A percentile compares a stretch with the other conserved stretches of the same genome.
Conservation (phyloP, 2,797 vertebrate genomes). For the Sciurus vulgaris region DNA sequence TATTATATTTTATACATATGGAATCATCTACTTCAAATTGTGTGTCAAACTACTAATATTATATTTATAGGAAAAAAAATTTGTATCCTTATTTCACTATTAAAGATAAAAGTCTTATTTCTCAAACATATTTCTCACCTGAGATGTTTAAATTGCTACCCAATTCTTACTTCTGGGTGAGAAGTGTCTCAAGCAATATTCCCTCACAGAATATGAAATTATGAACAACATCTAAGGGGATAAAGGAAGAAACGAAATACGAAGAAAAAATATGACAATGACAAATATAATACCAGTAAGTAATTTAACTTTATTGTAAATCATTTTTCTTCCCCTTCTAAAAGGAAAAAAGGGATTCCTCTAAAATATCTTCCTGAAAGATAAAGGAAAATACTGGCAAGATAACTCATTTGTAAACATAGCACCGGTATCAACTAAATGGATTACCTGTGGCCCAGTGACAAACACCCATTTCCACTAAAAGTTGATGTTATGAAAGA, state of each 20-base stretch:
- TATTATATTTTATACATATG: constrained; percentile 36
- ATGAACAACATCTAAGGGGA: constrained; percentile 64
- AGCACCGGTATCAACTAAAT: constrained; percentile 16
- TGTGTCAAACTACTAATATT: constrained; percentile 22
- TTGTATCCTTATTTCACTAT: constrained; percentile 33
- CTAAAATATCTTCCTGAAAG: constrained; percentile 69
- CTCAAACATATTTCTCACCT: constrained; percentile 70
- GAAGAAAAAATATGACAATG: constrained; percentile 79
- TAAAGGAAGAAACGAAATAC: constrained; percentile 74
- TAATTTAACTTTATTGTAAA: constrained; percentile 81
- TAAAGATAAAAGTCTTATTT: not conserved
- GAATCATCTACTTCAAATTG: constrained; percentile 47
- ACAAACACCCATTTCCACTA: constrained; percentile 48
- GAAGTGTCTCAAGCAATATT: constrained; percentile 62
- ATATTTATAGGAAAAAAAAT: constrained; percentile 23
- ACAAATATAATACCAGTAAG: constrained; percentile 79
- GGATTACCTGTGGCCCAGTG: constrained; percentile 12
- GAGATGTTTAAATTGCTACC: constrained; percentile 58
- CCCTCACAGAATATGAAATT: constrained; percentile 75
- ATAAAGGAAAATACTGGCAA: constrained; percentile 50
- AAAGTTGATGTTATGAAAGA: not conserved
- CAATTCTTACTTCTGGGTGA: constrained; percentile 66
- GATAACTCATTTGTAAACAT: constrained; percentile 68
- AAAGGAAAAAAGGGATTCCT: constrained; percentile 61
- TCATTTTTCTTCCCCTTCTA: constrained; percentile 76